Conservation (phyloP, 2,888 invertebrate genomes). For the Drepanosiphum platanoidis region DNA sequence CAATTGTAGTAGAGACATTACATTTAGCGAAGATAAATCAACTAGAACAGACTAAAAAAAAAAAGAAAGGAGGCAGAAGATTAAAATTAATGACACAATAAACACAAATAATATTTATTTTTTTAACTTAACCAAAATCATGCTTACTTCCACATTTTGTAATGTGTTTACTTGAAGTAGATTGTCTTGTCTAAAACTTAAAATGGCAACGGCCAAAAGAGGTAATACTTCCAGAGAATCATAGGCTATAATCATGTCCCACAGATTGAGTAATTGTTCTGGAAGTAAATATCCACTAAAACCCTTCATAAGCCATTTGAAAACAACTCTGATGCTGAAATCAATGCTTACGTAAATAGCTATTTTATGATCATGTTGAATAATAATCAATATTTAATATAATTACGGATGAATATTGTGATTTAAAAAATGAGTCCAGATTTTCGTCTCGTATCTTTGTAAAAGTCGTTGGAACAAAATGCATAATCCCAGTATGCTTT, state of each 20-base stretch:
- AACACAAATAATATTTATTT: not conserved
- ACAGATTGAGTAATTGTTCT: slow-evolving; percentile 88
- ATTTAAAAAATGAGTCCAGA: slow-evolving; percentile 91
- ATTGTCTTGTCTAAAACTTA: slow-evolving; percentile 87
- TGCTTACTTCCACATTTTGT: slow-evolving; percentile 77
- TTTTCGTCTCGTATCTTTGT: slow-evolving; percentile 87
- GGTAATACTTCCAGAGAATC: slow-evolving; percentile 91
- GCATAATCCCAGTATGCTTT: slow-evolving; percentile 91
- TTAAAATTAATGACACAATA: no score
- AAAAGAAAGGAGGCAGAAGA: slow-evolving; percentile 48
- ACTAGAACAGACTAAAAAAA: slow-evolving; percentile 78
- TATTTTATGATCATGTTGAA: not conserved
- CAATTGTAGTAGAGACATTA: slow-evolving; percentile 84
- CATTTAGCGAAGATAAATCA: slow-evolving; percentile 86
- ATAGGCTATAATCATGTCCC: slow-evolving; percentile 93
- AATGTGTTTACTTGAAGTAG: slow-evolving; percentile 79
- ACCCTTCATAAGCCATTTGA: slow-evolving; percentile 96
- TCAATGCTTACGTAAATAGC: slow-evolving; percentile 62
- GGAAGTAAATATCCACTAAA: slow-evolving; percentile 95
- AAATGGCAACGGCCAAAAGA: slow-evolving; percentile 83
- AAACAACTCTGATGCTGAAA: slow-evolving; percentile 88
- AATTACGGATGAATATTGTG: slow-evolving; percentile 92
- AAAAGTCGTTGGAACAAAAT: slow-evolving; percentile 88
- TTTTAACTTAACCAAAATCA: not conserved
- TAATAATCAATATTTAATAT: slow-evolving; percentile 9